Conservation (phyloP, 2,797 vertebrate species). For the Poeciliopsis turneri region DNA sequence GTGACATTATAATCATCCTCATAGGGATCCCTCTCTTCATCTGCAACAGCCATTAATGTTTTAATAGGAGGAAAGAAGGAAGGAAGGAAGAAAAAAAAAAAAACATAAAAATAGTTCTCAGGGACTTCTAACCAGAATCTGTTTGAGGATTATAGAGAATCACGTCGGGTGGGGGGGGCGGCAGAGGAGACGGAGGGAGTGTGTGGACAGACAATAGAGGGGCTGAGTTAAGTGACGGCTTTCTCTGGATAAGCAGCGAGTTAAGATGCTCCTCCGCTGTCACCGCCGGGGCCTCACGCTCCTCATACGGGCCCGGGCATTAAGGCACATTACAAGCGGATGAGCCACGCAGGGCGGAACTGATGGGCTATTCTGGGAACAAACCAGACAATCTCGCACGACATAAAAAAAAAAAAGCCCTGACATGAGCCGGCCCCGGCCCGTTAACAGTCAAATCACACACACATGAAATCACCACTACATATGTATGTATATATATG, state of each 20-base stretch:
- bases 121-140: constrained; percentile 89
- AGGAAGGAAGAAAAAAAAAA: constrained; percentile 19
- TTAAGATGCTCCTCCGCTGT: constrained; percentile 80
- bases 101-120: constrained; percentile 86
- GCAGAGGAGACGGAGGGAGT: constrained; percentile 76
- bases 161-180: constrained; percentile 48
- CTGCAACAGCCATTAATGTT: constrained; percentile 94
- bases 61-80: constrained; percentile 73
- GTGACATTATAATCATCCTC: constrained; percentile 99
- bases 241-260: constrained; percentile 81
- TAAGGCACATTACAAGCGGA: constrained; percentile 82
- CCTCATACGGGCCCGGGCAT: constrained; percentile 78
- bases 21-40: constrained; percentile 93
- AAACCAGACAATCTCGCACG: constrained; percentile 79
- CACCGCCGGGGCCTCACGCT: constrained; percentile 75
- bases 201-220: constrained; percentile 75
- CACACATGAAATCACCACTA: constrained; percentile 73
- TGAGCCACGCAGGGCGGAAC: constrained; percentile 80
- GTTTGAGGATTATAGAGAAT: constrained; percentile 86
- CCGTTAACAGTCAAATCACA: constrained; percentile 80
- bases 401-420: constrained; percentile 72
- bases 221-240: constrained; percentile 81
- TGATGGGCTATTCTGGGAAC: constrained; percentile 83
- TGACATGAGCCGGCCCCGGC: constrained; percentile 77
- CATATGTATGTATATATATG: constrained; percentile 32